Evolutionary conservation across 2,797 vertebrate genomes (phyloP), one percentile per base, ranked within the genome.

Genomic region (Diplodus puntazzo): DNA sequence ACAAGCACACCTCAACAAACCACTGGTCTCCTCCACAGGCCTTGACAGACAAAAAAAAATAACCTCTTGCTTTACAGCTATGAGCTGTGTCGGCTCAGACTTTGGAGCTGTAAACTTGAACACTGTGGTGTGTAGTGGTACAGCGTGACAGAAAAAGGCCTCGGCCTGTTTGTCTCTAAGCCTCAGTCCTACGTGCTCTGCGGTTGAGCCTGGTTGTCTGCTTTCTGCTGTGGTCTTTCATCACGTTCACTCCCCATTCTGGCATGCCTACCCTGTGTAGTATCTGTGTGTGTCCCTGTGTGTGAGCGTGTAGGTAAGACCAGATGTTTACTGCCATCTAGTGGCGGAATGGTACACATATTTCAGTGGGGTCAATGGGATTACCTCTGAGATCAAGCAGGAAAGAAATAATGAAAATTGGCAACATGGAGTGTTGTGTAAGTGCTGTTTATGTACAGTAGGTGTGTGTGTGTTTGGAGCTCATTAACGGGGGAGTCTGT

Each of bases 301-400:
- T 60, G 16, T 16, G 72, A 16, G 52, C 30, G 76, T 69, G 70
- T 46, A 52, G 14, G 30, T 50, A 75, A 89, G 85, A 87, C 78
- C 92, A 94, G 92, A 92, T 86, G 73, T 89, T 87, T 94, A 95
- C 94, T 95, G 96, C 96, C 96, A 96, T 95, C 97, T 96, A 93
- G 96, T 95, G 96, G 94, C 58, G 21, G 68, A 54, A 58, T 25
- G 23, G 3, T 10, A 16, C n/a, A 53, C 43, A 48, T 13, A 43
- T 48, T 64, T 73, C 45, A 30, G 30, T 43, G 58, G 49, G 59
- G 72, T 87, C 75, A 81, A 71, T 11, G 57, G 74, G 80, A 74
- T 81, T 43, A 65, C 27, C 18, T 30, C 18, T 43, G 14, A 79
- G 63, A 79, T 39, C n/a, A 52, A 49, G 50, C 43, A 45, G 54